Evolutionary conservation across 2,797 vertebrate species (phyloP).

Genomic region (Poeciliopsis turneri): DNA sequence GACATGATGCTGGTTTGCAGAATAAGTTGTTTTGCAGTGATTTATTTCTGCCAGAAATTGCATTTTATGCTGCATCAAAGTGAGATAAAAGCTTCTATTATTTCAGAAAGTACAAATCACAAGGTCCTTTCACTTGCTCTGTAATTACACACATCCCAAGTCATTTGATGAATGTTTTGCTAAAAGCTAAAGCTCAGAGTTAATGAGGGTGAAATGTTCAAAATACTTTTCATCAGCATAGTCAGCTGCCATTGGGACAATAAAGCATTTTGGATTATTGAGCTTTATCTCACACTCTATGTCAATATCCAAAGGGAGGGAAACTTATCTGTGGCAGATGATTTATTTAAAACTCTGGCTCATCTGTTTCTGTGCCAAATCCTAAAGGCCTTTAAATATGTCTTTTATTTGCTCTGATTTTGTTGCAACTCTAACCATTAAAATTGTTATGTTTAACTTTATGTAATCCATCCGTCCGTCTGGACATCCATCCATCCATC

Average conservation of each 20-base stretch:
- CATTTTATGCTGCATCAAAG: constrained; percentile 18
- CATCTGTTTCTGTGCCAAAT: constrained; percentile 33
- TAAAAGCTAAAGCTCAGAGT: constrained; percentile 31
- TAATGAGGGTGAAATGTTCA: constrained; percentile 44
- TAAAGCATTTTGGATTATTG: constrained; percentile 39
- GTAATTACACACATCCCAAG: constrained; percentile 24
- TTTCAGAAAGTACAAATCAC: constrained; percentile 30
- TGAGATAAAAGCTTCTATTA: constrained; percentile 26
- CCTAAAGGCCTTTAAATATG: constrained; percentile 21
- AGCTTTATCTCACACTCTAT: constrained; percentile 41
- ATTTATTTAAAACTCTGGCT: constrained; percentile 20
- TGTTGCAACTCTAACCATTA: background rate
- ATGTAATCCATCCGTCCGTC: background rate
- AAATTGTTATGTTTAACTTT: background rate
- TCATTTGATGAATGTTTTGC: constrained; percentile 42
- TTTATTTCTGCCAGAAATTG: constrained; percentile 26
- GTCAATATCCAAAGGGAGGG: constrained; percentile 47
- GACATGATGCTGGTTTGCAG: constrained; percentile 8
- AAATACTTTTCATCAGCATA: constrained; percentile 43
- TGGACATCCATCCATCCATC: background rate
- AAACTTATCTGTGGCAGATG: constrained; percentile 38
- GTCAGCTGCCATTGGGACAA: constrained; percentile 29
- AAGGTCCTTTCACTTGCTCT: background rate
- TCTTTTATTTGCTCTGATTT: constrained; percentile 25
- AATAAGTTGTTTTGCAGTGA: constrained; percentile 22